Evolutionary conservation across 1,140 invertebrate species (phyloP).

Genomic region (Thalassaphorura encarpata): DNA sequence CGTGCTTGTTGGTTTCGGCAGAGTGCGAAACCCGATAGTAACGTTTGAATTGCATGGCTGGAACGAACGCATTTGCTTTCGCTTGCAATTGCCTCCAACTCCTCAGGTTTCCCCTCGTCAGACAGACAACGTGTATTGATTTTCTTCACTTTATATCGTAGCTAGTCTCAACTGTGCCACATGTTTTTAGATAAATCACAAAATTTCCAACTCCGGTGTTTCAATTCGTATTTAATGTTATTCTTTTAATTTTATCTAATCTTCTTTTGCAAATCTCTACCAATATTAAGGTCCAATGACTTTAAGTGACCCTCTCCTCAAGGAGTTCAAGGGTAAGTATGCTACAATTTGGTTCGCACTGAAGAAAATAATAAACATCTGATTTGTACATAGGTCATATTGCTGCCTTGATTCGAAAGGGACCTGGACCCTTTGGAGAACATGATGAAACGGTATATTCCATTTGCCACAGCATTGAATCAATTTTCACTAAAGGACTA

Average conservation of each 20-base stretch:
- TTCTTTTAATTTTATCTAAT: too few species aligned
- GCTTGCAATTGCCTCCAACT: too few species aligned
- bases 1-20: too few species aligned
- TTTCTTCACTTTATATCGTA: background rate
- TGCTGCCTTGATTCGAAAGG: background rate
- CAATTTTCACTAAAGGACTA: slow-evolving; percentile 28
- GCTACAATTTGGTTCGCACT: too few species aligned
- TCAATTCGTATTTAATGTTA: background rate
- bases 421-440: slow-evolving; percentile 17
- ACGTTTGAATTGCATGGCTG: too few species aligned
- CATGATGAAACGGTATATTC: slow-evolving; percentile 25
- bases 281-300: too few species aligned
- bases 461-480: slow-evolving; percentile 23
- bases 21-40: too few species aligned
- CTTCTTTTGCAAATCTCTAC: too few species aligned
- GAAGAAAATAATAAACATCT: background rate
- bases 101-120: too few species aligned
- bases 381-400: slow-evolving; percentile 16
- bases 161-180: background rate
- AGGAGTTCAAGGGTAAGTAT: slow-evolving; percentile 27
- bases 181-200: background rate
- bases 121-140: background rate
- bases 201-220: background rate
- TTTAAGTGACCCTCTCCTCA: slow-evolving; percentile 25
- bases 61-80: too few species aligned